These are phyloP conservation scores for Catharus ustulatus DNA, from an alignment of 2,797 vertebrate species.

Conservation along the genomic window DNA sequence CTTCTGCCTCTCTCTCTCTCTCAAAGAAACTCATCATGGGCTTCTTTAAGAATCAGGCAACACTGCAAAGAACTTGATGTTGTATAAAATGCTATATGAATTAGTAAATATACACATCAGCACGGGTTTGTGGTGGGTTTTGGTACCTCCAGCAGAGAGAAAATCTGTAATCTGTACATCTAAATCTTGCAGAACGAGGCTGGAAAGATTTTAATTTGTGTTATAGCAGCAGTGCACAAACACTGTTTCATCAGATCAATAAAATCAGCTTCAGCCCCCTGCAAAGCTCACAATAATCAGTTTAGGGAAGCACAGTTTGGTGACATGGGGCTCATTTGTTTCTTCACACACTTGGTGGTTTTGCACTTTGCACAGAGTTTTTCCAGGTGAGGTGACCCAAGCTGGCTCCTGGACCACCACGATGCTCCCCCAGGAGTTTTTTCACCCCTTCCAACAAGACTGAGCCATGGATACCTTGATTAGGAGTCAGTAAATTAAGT, in stretches of 20 bases:
- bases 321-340: not conserved
- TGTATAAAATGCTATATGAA: slow-evolving; percentile 74
- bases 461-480: not conserved
- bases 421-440: not conserved
- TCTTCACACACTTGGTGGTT: not conserved
- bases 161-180: not conserved
- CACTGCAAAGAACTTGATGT: slow-evolving; percentile 79
- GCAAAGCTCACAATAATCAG: not conserved
- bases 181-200: slow-evolving; percentile 31
- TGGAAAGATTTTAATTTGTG: not conserved
- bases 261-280: not conserved
- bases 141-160: not conserved
- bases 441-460: not conserved
- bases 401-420: not conserved
- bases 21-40: slow-evolving; percentile 85
- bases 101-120: slow-evolving; percentile 80
- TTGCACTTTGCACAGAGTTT: not conserved
- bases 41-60: slow-evolving; percentile 84
- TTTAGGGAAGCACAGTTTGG: not conserved
- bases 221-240: not conserved
- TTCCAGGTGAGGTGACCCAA: not conserved
- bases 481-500: not conserved
- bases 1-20: slow-evolving; percentile 76
- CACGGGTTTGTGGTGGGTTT: slow-evolving; percentile 51
- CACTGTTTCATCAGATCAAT: not conserved